Conservation (phyloP, 2,888 invertebrate genomes). For the Drosophila siamana region DNA sequence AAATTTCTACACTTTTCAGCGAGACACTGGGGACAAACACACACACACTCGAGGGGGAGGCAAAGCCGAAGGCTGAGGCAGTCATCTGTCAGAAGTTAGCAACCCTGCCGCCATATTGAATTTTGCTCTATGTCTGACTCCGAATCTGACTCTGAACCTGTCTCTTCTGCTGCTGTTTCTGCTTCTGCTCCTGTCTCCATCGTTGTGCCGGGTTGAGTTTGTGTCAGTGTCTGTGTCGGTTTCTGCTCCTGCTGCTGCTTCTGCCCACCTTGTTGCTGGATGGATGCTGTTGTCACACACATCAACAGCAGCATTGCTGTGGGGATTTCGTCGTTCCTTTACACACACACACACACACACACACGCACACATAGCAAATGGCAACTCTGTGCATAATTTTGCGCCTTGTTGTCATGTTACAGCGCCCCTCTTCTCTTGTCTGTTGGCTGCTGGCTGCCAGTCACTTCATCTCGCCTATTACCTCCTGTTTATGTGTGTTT, state of each 20-base stretch:
- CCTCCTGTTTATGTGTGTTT: slow-evolving; percentile 56
- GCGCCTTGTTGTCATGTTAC: slow-evolving; percentile 78
- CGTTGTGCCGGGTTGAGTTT: background rate
- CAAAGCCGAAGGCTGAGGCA: slow-evolving; percentile 33
- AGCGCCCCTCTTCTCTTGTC: slow-evolving; percentile 24
- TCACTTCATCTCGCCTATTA: background rate
- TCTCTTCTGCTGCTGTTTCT: too few relatives aligned
- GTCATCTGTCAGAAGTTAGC: slow-evolving; percentile 80
- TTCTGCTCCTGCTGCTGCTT: slow-evolving; percentile 22
- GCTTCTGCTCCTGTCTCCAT: slow-evolving; percentile 24
- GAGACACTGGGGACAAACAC: slow-evolving; percentile 35
- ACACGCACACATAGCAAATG: slow-evolving; percentile 43
- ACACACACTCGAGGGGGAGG: slow-evolving; percentile 11
- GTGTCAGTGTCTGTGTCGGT: slow-evolving; percentile 15
- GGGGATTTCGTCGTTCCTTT: slow-evolving; percentile 64
- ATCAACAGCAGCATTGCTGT: slow-evolving; percentile 59
- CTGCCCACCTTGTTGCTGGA: slow-evolving; percentile 67
- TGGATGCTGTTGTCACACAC: slow-evolving; percentile 58
- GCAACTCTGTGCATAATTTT: slow-evolving; percentile 81
- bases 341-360: slow-evolving; percentile 12
- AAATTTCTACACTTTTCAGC: slow-evolving; percentile 43
- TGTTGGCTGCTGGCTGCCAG: background rate
- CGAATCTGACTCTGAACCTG: slow-evolving; percentile 24
- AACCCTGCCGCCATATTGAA: slow-evolving; percentile 76
- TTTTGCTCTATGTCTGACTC: slow-evolving; percentile 52